phyloP scores from a whole-genome alignment of 2,113 vertebrate genomes.

The Sceloporus undulatus region DNA sequence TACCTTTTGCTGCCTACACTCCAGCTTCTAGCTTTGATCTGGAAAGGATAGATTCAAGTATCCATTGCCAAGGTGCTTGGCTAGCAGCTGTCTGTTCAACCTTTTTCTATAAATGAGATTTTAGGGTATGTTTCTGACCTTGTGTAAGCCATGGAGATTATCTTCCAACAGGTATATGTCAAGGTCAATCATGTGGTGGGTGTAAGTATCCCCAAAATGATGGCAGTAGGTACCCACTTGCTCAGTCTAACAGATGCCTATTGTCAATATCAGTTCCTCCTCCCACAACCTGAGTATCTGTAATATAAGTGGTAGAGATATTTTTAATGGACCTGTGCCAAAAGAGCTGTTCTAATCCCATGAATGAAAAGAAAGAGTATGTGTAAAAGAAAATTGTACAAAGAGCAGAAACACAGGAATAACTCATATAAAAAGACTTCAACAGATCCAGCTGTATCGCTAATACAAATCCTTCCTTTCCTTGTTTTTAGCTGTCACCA shows the following conservation, averaged over 20 bases:
- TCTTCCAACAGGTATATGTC: neutral
- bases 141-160: neutral
- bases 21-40: no score
- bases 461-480: conserved; percentile 15
- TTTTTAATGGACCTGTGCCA: neutral
- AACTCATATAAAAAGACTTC: neutral
- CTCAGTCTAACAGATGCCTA: no score
- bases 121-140: no score
- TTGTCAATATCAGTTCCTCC: neutral
- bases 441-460: neutral
- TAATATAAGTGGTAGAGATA: neutral
- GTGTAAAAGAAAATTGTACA: neutral
- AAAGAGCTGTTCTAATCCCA: neutral
- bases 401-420: neutral
- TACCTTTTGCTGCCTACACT: no score
- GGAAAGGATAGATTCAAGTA: no score
- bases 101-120: no score
- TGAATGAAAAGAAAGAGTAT: neutral
- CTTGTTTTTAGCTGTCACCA: conserved; percentile 89
- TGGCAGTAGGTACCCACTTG: no score
- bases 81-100: no score
- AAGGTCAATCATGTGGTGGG: neutral
- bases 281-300: no score
- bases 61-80: no score
- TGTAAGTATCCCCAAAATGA: no score